Conservation (phyloP, 2,113 vertebrate species). For the Camelus bactrianus region DNA sequence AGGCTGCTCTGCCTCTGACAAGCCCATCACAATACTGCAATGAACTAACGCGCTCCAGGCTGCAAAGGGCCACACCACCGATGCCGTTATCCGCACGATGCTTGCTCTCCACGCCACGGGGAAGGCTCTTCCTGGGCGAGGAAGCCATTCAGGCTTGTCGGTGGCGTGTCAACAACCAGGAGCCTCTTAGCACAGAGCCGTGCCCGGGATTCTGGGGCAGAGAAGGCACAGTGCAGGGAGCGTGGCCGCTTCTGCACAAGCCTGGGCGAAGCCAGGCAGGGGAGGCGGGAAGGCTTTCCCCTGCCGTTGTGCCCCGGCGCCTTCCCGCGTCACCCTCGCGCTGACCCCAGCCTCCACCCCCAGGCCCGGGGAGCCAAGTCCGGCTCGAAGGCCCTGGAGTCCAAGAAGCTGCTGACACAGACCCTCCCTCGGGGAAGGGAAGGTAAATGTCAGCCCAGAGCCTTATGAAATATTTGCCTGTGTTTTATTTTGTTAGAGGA, state of each 20-base stretch:
- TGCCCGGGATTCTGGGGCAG: background rate
- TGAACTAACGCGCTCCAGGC: background rate
- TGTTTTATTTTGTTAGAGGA: background rate
- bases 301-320: accelerated
- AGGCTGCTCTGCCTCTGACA: background rate
- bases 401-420: background rate
- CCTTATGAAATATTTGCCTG: background rate
- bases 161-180: background rate
- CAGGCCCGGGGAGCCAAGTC: no score
- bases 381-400: background rate
- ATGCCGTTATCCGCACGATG: background rate
- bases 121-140: background rate
- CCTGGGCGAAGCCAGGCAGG: background rate
- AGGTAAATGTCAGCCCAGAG: background rate
- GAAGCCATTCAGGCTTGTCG: background rate
- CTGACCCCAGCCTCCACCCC: background rate
- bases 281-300: background rate
- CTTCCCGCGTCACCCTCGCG: background rate
- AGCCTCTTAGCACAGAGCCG: background rate
- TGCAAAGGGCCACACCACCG: background rate
- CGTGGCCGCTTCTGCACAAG: background rate
- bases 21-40: background rate
- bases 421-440: background rate
- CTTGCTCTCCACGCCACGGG: background rate
- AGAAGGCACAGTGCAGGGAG: background rate